Percentiles rank a stretch among this genome's conserved stretches.
phyloP scores from a whole-genome alignment of 2,888 invertebrate species.

The Lutraria lutraria region DNA sequence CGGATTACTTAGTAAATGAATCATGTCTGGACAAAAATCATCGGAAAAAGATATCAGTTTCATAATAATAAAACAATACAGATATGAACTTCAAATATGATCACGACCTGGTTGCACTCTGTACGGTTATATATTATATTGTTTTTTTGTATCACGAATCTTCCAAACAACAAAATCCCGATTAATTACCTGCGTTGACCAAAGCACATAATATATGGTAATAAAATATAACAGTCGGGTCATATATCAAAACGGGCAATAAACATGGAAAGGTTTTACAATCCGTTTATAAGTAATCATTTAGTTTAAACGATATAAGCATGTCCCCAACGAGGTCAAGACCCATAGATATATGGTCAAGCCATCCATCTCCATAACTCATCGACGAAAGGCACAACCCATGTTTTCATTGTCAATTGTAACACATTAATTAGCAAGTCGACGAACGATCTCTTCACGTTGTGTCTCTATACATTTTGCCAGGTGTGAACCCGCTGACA shows the following conservation, averaged over 20 bases:
- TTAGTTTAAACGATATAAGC: neutral
- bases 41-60: no score
- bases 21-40: no score
- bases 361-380: neutral
- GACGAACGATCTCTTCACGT: neutral
- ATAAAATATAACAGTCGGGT: neutral
- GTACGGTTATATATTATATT: neutral
- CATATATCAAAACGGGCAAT: neutral
- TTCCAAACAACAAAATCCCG: neutral
- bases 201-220: neutral
- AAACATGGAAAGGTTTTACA: neutral
- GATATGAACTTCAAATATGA: neutral
- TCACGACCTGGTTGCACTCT: neutral
- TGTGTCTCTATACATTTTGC: neutral
- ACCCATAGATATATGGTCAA: neutral
- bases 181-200: neutral
- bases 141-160: neutral
- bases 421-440: conserved; percentile 7
- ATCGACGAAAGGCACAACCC: neutral
- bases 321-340: conserved; percentile 7
- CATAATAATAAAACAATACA: no score
- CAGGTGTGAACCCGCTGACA: conserved; percentile 24
- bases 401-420: conserved; percentile 9
- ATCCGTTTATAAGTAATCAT: neutral
- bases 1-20: no score